Evolutionary conservation across 2,888 invertebrate species (phyloP).

Genomic region (Apodemia mormo): DNA sequence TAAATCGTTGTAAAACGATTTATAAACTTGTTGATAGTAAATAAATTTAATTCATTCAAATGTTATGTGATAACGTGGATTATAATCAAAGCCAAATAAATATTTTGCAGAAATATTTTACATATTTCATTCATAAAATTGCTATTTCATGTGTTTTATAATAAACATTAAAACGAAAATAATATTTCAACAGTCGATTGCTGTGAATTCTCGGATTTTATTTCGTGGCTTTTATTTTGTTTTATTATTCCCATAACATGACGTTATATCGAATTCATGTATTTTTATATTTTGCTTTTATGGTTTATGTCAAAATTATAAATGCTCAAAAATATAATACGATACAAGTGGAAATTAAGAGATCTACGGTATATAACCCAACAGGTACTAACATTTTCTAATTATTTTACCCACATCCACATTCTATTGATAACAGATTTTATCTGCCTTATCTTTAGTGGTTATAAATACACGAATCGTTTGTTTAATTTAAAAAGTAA

Average conservation of each 20-base stretch:
- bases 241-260: conserved; percentile 10
- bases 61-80: too few species aligned
- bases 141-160: neutral
- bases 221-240: conserved; percentile 1
- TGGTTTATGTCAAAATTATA: neutral
- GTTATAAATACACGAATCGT: too few species aligned
- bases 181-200: neutral
- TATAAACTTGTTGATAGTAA: too few species aligned
- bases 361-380: neutral
- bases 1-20: too few species aligned
- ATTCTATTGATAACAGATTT: too few species aligned
- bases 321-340: neutral
- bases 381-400: neutral
- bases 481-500: too few species aligned
- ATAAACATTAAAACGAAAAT: conserved; percentile 5
- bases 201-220: conserved; percentile 10
- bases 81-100: too few species aligned
- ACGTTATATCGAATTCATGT: conserved; percentile 15
- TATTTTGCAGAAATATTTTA: too few species aligned
- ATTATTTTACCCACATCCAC: too few species aligned
- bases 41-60: too few species aligned
- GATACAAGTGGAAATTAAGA: neutral
- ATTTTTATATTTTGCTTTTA: neutral
- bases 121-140: neutral
- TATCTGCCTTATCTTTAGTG: too few species aligned